phyloP scores from a whole-genome alignment of 2,797 vertebrate species.

The Merluccius polli region DNA sequence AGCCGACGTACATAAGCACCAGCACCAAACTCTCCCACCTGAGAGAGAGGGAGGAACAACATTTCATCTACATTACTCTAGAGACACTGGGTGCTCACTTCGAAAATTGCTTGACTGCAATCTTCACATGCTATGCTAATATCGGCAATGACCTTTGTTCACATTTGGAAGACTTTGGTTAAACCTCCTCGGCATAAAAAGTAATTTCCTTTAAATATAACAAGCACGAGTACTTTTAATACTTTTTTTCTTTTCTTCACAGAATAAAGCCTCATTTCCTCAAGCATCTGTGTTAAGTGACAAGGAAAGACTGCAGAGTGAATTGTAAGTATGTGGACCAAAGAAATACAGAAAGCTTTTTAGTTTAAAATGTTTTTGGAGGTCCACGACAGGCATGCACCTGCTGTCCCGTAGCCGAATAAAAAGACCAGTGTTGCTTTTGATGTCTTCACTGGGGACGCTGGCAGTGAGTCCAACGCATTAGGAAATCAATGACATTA shows the following conservation, averaged over 20 bases:
- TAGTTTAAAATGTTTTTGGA: neutral
- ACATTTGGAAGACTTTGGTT: neutral
- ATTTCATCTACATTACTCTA: neutral
- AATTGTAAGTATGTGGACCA: too few species aligned
- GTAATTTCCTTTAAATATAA: neutral
- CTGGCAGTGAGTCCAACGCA: neutral
- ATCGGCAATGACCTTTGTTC: neutral
- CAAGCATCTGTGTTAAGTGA: neutral
- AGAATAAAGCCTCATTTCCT: neutral
- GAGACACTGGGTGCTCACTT: slow-evolving; percentile 2
- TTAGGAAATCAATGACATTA: too few species aligned
- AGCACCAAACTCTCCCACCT: slow-evolving; percentile 81
- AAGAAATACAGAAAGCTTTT: neutral
- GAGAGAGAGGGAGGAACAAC: neutral
- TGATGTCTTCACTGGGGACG: neutral
- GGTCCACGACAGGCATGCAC: neutral
- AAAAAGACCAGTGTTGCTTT: neutral
- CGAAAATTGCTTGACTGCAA: neutral
- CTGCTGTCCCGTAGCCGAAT: neutral
- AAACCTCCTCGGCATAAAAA: neutral
- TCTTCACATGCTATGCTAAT: neutral
- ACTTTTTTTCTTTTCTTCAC: neutral
- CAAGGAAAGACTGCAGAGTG: neutral
- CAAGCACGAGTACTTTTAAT: neutral
- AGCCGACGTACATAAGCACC: slow-evolving; percentile 75